phyloP scores from a whole-genome alignment of 2,797 vertebrate genomes.

The Anguilla obscura region DNA sequence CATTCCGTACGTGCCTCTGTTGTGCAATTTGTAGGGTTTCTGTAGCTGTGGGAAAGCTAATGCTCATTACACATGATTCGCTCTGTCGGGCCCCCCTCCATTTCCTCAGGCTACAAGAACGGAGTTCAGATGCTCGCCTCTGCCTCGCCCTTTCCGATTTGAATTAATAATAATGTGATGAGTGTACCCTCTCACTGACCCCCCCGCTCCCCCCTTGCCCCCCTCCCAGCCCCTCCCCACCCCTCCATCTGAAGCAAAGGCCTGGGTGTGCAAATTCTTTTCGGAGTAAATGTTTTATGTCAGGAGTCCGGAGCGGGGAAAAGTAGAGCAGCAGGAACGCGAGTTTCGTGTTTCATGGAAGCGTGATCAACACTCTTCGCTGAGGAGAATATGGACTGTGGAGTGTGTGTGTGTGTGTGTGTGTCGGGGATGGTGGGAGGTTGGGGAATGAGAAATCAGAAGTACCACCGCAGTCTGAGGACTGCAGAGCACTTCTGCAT shows the following conservation, averaged over 20 bases:
- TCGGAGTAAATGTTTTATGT: constrained; percentile 52
- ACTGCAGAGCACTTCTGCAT: background rate
- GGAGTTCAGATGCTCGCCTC: constrained; percentile 46
- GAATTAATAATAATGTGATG: constrained; percentile 60
- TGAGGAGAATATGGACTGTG: background rate
- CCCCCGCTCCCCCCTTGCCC: constrained; percentile 24
- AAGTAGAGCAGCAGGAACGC: constrained; percentile 33
- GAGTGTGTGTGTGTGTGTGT: background rate
- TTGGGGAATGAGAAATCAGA: background rate
- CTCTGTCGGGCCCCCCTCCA: constrained; percentile 51
- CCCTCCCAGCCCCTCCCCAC: too few relatives aligned
- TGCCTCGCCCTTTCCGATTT: constrained; percentile 48
- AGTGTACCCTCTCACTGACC: constrained; percentile 41
- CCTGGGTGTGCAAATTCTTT: constrained; percentile 31
- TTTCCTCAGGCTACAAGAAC: constrained; percentile 55
- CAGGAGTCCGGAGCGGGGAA: constrained; percentile 34
- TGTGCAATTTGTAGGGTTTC: constrained; percentile 42
- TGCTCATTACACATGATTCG: constrained; percentile 62
- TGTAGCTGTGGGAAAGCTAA: constrained; percentile 58
- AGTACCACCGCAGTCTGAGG: background rate
- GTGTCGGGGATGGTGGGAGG: background rate
- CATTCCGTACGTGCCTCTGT: constrained; percentile 52
- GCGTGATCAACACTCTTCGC: background rate
- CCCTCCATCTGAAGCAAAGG: constrained; percentile 19
- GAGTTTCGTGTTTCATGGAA: constrained; percentile 2